phyloP scores from a whole-genome alignment of 2,888 invertebrate species.

The Cephus runcator region DNA sequence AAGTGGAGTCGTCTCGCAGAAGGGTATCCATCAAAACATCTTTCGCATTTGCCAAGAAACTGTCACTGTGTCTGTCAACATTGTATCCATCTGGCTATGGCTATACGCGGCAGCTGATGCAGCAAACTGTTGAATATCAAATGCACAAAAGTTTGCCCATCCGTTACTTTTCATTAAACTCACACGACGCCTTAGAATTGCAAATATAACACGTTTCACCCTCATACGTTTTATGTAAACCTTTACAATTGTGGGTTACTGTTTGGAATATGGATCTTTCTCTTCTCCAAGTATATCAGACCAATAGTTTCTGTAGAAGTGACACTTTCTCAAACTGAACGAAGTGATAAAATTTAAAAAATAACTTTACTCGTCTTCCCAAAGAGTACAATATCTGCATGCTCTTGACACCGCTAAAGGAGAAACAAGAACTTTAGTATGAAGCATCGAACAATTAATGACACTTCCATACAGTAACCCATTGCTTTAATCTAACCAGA shows the following conservation, averaged over 20 bases:
- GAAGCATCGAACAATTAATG: not conserved
- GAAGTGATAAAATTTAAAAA: not conserved
- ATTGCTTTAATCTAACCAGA: constrained; percentile 39
- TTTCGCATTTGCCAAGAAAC: constrained; percentile 47
- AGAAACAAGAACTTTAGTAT: not conserved
- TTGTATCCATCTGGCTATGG: constrained; percentile 52
- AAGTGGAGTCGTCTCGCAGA: constrained; percentile 57
- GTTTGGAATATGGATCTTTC: constrained; percentile 30
- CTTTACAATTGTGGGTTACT: constrained; percentile 44
- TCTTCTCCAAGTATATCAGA: not conserved
- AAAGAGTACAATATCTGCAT: not conserved
- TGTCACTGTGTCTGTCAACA: constrained; percentile 50
- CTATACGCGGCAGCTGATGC: constrained; percentile 54
- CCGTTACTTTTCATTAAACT: constrained; percentile 39
- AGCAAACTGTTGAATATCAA: constrained; percentile 64
- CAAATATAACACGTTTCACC: constrained; percentile 45
- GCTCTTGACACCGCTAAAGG: not conserved
- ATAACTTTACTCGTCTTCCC: not conserved
- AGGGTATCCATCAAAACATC: constrained; percentile 56
- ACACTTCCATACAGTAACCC: constrained; percentile 45
- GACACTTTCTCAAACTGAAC: no score
- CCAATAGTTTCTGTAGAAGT: not conserved
- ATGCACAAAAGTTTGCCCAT: constrained; percentile 61
- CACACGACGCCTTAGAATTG: constrained; percentile 45
- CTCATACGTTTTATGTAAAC: constrained; percentile 26